These are phyloP conservation scores for Hypsopygia costalis DNA, from an alignment of 2,888 invertebrate species.

Conservation along the genomic window DNA sequence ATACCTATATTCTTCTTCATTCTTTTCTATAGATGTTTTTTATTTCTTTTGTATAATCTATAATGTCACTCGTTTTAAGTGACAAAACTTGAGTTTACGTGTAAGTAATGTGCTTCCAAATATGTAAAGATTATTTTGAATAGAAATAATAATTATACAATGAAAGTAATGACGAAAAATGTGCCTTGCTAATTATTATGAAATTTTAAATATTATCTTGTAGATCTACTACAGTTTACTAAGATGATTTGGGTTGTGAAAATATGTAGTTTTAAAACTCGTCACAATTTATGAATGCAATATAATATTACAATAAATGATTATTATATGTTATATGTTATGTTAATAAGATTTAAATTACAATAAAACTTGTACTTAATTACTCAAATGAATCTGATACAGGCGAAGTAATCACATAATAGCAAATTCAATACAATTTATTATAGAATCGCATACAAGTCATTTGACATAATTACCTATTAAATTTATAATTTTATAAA, in stretches of 20 bases:
- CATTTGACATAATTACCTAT: too few species aligned
- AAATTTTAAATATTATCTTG: conserved; percentile 8
- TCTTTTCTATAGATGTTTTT: background rate
- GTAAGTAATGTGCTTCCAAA: background rate
- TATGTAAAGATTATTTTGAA: background rate
- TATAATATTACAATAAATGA: background rate
- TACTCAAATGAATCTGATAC: background rate
- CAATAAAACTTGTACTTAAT: background rate
- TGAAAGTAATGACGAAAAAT: conserved; percentile 13
- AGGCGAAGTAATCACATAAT: too few species aligned
- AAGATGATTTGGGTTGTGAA: conserved; percentile 51
- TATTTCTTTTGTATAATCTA: background rate
- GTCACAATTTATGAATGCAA: conserved; percentile 33
- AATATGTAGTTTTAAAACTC: conserved; percentile 34
- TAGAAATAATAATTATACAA: conserved; percentile 2
- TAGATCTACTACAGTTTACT: conserved; percentile 10
- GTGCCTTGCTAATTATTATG: conserved; percentile 24
- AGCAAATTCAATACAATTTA: too few species aligned
- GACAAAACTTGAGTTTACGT: too few species aligned
- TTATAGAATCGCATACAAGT: too few species aligned
- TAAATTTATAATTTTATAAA: too few species aligned
- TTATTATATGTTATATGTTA: background rate
- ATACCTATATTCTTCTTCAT: too few species aligned
- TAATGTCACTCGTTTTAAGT: background rate
- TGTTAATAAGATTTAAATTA: background rate